phyloP scores from a whole-genome alignment of 2,888 invertebrate genomes.

The Drosophila fulvimacula region DNA sequence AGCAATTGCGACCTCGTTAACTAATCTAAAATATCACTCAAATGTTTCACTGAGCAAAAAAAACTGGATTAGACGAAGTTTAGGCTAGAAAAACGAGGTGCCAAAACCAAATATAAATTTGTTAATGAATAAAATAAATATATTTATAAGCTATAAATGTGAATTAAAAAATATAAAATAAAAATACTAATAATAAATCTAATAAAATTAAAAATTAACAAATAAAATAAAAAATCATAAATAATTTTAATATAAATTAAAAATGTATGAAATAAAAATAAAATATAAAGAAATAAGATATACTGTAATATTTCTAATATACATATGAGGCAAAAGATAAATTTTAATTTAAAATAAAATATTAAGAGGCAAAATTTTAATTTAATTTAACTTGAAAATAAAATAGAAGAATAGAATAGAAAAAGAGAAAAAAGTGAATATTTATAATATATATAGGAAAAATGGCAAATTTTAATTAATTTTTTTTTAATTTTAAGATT shows the following conservation, averaged over 20 bases:
- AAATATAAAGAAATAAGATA: background rate
- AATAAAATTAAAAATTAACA: background rate
- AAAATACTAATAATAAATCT: background rate
- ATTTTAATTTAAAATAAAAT: too few species aligned
- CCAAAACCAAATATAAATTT: background rate
- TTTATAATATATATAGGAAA: background rate
- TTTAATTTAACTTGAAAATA: too few species aligned
- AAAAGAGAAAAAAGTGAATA: too few species aligned
- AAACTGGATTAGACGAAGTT: background rate
- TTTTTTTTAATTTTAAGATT: background rate
- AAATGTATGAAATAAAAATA: background rate
- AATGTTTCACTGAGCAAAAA: background rate
- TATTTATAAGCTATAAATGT: background rate
- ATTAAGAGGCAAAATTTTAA: too few species aligned
- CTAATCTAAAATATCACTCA: constrained; percentile 8
- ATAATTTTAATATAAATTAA: background rate
- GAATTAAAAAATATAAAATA: too few species aligned
- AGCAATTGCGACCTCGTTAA: constrained; percentile 28
- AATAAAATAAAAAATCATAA: background rate
- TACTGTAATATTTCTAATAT: background rate
- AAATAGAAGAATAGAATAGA: too few species aligned
- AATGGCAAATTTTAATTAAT: background rate
- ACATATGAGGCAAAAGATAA: too few species aligned
- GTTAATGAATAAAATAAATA: background rate
- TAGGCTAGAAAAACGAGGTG: background rate